Base-by-base conservation (phyloP, 2,113 vertebrate species). In the Chloroceryle aenea region DNA sequence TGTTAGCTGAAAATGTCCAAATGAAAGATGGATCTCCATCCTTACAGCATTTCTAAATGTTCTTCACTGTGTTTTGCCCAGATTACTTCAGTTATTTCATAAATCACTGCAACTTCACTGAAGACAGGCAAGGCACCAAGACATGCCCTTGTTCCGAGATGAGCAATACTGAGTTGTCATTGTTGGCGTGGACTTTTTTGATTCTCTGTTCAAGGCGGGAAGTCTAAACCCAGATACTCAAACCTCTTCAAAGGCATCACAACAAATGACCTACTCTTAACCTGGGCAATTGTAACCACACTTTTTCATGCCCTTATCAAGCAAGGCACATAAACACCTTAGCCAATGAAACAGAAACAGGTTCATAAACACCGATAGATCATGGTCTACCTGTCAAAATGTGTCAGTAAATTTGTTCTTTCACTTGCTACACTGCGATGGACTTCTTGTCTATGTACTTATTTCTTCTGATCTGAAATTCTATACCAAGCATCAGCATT, bases 1-100 rank as follows among this genome's bases (percentile, higher is more conserved):
- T 95, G 74, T 93, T 82, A 89, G 85, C 74, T 90, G 74, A 64
- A 94, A 87, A 76, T 56, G 90, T 91, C 95, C 30, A 52, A 32
- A 87, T 95, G 95, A 97, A 91, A 95, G 92, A 97, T 96, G 78
- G 45, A 76, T 87, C 62, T 85, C 75, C 36, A 69, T 76, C 62
- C 87, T 87, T 64, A 79, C 78, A 73, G 71, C 84, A 87, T 78
- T 90, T 94, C 74, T 95, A 85, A 84, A 90, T 69, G 36, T 38
- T 95, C 71, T 42, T 87, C 0, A 0, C 36, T 83, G 91, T 89
- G 48, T 94, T 91, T 96, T 93, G 58, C 77, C 56, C 87, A 62
- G 87, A 94, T 74, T 82, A 82, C 74, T 87, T 95, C 89, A 91
- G 81, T 89, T 82, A 55, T 91, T 95, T 85, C 84, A 95, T 95